A percentile compares a stretch with the other conserved stretches of the same genome.
phyloP scores from a whole-genome alignment of 2,888 invertebrate genomes.

The Ormyrus pomaceus region DNA sequence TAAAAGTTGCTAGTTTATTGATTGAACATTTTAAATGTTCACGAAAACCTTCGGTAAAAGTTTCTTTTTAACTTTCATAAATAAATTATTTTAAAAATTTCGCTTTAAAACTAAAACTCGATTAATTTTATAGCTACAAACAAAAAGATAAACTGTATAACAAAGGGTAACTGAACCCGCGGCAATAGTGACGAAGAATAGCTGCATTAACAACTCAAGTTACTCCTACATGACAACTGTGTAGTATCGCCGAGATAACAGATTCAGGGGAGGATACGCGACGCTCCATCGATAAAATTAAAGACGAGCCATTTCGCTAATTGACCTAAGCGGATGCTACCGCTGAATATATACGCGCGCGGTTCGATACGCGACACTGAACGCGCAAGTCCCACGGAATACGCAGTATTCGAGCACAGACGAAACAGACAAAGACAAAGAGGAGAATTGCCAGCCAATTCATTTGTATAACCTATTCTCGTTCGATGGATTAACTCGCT shows the following conservation, averaged over 20 bases:
- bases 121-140: too few species aligned
- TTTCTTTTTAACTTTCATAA: too few species aligned
- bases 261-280: conserved; percentile 16
- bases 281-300: conserved; percentile 28
- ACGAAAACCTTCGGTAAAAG: too few species aligned
- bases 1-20: too few species aligned
- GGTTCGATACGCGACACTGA: background rate
- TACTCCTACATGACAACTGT: background rate
- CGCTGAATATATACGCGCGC: background rate
- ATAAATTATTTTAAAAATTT: too few species aligned
- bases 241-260: conserved; percentile 4
- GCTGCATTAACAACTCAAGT: background rate
- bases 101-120: too few species aligned
- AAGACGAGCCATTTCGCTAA: conserved; percentile 38
- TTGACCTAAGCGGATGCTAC: conserved; percentile 27
- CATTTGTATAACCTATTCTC: too few species aligned
- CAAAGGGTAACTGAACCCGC: too few species aligned
- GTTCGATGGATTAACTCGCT: too few species aligned
- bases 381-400: background rate
- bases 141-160: too few species aligned
- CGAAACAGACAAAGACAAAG: background rate
- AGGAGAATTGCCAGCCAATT: background rate
- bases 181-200: too few species aligned
- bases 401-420: background rate
- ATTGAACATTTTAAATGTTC: too few species aligned